Base-by-base conservation (phyloP, 2,113 vertebrate species). In the Taurulus bubalis region DNA sequence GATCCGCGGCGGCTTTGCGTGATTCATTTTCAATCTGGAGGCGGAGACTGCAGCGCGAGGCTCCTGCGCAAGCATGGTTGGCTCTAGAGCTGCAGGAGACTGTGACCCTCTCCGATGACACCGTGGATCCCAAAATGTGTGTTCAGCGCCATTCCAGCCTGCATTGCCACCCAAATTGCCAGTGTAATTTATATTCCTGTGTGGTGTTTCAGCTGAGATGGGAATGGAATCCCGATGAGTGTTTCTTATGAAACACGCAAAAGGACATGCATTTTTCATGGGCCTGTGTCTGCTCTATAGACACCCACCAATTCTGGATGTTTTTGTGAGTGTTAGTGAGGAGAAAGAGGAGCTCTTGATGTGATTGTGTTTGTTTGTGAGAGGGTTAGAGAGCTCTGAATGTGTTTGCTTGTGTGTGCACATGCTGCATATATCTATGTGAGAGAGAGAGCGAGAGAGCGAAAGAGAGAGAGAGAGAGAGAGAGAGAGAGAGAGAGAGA, bases 191-290 rank as follows among this genome's bases (percentile, higher is more conserved):
- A 92, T 87, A 89, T 92, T 91, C 91, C 89, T 89, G 85, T 86
- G 89, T 69, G 88, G 89, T 89, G 70, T 89, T 89, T 83, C 88
- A 80, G 80, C 82, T 36, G 90, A 79, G 88, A 91, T 86, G 80
- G 90, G 88, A 86, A 80, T 70, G 62, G 92, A 91, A 94, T 94
- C 81, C 81, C 56, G 83, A 94, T 92, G 91, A 94, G 85, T 49
- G 80, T 80, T 91, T 93, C 88, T 92, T 93, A 91, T 92, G 88
- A 93, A 94, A 91, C 64, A 80, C 85, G 72, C 67, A 86, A 88
- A 88, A 76, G 83, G 79, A 85, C 88, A 93, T 95, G 88, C 90
- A 95, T 95, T 93, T 94, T 95, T 94, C 90, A 93, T 94, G 88
- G 83, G 78, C 69, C 77, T 26, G 59, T 66, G 88, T 90, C 91